Percentiles rank a stretch among this genome's conserved stretches.
Evolutionary conservation across 2,888 invertebrate species (phyloP).

Genomic region (Balanococcus diminutus): DNA sequence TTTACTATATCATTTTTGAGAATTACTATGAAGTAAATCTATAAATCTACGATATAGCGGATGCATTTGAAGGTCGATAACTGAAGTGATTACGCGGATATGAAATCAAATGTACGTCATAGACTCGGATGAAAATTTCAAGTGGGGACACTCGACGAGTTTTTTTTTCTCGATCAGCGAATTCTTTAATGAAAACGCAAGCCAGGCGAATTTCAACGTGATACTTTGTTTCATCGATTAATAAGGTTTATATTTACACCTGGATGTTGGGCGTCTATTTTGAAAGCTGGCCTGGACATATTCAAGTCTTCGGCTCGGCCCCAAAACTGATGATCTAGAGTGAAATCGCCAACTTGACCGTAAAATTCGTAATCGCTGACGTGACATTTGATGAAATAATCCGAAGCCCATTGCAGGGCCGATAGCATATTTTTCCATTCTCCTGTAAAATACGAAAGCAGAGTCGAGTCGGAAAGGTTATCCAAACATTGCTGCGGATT

Average conservation of each 20-base stretch:
- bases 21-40: not conserved
- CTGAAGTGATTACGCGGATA: not conserved
- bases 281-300: conserved; percentile 66
- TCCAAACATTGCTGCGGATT: not conserved
- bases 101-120: not conserved
- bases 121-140: not conserved
- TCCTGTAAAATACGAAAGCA: conserved; percentile 59
- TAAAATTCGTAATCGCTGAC: conserved; percentile 65
- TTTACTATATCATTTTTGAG: too few species aligned
- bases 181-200: not conserved
- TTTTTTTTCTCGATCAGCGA: not conserved
- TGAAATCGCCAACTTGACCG: conserved; percentile 68
- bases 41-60: not conserved
- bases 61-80: conserved; percentile 31
- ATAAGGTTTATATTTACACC: conserved; percentile 60
- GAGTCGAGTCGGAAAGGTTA: not conserved
- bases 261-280: conserved; percentile 66
- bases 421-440: conserved; percentile 63
- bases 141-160: not conserved
- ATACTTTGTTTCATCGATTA: not conserved
- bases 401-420: conserved; percentile 67
- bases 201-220: not conserved
- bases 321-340: conserved; percentile 68
- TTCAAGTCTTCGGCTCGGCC: conserved; percentile 69
- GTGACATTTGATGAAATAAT: conserved; percentile 69